Percentiles rank a stretch among this genome's conserved stretches.
Evolutionary conservation across 2,797 vertebrate genomes (phyloP).

Genomic region (Macropodus opercularis): DNA sequence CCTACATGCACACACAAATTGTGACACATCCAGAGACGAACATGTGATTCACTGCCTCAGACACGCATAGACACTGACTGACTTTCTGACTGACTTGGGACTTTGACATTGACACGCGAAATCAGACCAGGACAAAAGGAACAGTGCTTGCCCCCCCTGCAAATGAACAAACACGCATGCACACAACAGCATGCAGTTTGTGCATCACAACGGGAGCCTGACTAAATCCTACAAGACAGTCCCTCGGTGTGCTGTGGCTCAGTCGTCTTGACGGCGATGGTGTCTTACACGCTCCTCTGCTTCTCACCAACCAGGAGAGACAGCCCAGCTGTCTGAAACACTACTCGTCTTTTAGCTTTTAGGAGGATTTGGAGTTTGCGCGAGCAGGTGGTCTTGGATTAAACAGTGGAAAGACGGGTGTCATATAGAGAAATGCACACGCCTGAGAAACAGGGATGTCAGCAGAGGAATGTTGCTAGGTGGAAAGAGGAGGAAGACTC

Average conservation of each 20-base stretch:
- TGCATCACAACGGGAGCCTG: conserved; percentile 41
- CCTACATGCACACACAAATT: conserved; percentile 35
- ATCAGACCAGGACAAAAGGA: conserved; percentile 35
- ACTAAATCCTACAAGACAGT: conserved; percentile 56
- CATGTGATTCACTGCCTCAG: conserved; percentile 53
- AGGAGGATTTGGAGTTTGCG: conserved; percentile 49
- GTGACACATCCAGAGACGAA: conserved; percentile 46
- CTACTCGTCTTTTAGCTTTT: conserved; percentile 51
- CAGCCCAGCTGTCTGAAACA: conserved; percentile 35
- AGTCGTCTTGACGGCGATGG: conserved; percentile 23
- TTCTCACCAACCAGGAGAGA: conserved; percentile 33
- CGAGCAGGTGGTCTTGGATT: conserved; percentile 57
- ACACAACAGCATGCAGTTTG: conserved; percentile 17
- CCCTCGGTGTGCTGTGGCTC: conserved; percentile 26
- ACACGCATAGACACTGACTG: conserved; percentile 44
- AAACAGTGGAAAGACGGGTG: conserved; percentile 41
- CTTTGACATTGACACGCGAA: conserved; percentile 59
- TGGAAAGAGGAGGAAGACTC: conserved; percentile 68
- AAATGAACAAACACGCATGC: conserved; percentile 15
- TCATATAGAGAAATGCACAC: conserved; percentile 14
- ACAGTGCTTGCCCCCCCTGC: background rate
- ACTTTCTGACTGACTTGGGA: conserved; percentile 53
- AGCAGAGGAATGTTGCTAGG: conserved; percentile 70
- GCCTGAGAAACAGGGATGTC: conserved; percentile 22
- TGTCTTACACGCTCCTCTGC: conserved; percentile 38